Conservation (phyloP, 2,888 invertebrate genomes). For the Vanessa cardui region DNA sequence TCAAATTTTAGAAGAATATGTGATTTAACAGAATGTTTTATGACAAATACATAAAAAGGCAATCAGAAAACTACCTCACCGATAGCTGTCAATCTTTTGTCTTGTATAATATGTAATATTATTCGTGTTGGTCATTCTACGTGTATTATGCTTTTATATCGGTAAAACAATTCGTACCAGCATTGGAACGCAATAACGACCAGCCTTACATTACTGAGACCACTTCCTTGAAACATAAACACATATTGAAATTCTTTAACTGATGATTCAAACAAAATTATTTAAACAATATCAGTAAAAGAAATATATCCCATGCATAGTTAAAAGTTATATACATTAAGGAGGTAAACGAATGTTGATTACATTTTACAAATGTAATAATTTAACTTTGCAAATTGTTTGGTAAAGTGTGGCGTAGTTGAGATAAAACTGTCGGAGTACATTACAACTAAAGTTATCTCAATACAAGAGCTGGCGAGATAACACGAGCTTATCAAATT, state of each 20-base stretch:
- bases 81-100: not conserved
- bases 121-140: not conserved
- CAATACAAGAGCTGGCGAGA: conserved; percentile 1
- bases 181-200: conserved; percentile 10
- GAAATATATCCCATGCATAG: no score
- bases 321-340: no score
- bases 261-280: not conserved
- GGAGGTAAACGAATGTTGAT: not conserved
- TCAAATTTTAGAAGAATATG: no score
- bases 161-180: not conserved
- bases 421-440: conserved; percentile 8
- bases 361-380: not conserved
- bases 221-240: not conserved
- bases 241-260: conserved; percentile 10
- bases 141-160: not conserved
- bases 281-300: not conserved
- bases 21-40: no score
- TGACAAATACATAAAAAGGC: not conserved
- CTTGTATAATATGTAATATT: no score
- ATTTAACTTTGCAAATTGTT: conserved; percentile 5
- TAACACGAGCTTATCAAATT: conserved; percentile 3
- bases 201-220: not conserved
- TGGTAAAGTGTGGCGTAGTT: conserved; percentile 1
- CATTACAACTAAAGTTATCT: not conserved
- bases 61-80: not conserved